phyloP scores from a whole-genome alignment of 53 echinoderm and acorn worm genomes.

The Apostichopus leukothele region DNA sequence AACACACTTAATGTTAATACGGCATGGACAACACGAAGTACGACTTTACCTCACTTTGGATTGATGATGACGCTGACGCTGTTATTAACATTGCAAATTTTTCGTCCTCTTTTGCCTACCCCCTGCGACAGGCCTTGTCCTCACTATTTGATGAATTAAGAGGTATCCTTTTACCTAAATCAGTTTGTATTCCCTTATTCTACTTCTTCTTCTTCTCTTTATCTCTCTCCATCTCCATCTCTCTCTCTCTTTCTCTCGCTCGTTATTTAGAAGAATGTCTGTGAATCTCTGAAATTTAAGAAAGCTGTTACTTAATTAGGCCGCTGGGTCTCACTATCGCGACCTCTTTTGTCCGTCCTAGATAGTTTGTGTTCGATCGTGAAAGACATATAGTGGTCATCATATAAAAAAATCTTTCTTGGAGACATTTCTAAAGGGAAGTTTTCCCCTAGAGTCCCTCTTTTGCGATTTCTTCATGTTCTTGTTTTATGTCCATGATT shows the following conservation, averaged over 20 bases:
- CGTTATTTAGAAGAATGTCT: slow-evolving; percentile 26
- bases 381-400: neutral
- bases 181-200: neutral
- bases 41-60: neutral
- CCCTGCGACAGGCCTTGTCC: slow-evolving; percentile 1
- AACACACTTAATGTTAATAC: slow-evolving; percentile 35
- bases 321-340: neutral
- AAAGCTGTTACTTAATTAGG: slow-evolving; percentile 33
- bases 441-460: too few relatives aligned
- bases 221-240: neutral
- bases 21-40: slow-evolving; percentile 19
- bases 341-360: slow-evolving; percentile 41
- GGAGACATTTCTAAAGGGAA: neutral
- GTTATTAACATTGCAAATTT: slow-evolving; percentile 31
- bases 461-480: too few relatives aligned
- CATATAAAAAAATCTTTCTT: neutral
- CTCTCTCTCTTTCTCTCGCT: neutral
- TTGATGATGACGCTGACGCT: neutral
- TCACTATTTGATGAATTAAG: slow-evolving; percentile 30
- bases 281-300: slow-evolving; percentile 30
- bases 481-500: neutral
- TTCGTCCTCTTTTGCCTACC: neutral
- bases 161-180: slow-evolving; percentile 41
- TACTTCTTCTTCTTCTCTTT: too few relatives aligned
- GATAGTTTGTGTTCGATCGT: neutral